Conservation (phyloP, 2,888 invertebrate species). For the Eucriotettix oculatus region DNA sequence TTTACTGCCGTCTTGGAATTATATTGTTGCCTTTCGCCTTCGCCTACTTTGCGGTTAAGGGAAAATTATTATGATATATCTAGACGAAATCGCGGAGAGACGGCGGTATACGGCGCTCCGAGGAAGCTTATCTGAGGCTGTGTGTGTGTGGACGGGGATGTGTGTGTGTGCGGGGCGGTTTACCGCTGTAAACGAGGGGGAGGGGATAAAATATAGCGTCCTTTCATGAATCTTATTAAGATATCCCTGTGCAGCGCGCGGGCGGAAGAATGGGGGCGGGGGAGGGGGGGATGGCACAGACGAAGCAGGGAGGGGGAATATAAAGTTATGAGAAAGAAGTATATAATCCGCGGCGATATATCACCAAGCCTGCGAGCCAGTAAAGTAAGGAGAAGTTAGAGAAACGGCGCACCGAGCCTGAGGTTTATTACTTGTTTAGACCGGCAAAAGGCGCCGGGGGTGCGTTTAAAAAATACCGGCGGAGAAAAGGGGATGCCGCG, state of each 20-base stretch:
- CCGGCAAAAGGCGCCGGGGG: too few species aligned
- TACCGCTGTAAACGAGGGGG: slow-evolving; percentile 23
- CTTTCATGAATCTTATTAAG: slow-evolving; percentile 73
- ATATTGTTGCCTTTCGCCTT: slow-evolving; percentile 32
- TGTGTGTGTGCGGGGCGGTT: slow-evolving; percentile 10
- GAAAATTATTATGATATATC: slow-evolving; percentile 33
- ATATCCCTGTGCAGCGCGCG: slow-evolving; percentile 33
- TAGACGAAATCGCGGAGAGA: slow-evolving; percentile 27
- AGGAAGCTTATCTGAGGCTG: slow-evolving; percentile 20
- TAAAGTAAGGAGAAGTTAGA: slow-evolving; percentile 1
- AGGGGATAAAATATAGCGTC: slow-evolving; percentile 58
- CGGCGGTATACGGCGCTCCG: slow-evolving; percentile 13
- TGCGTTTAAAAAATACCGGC: too few species aligned
- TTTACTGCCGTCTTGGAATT: slow-evolving; percentile 49
- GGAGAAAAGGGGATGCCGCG: too few species aligned
- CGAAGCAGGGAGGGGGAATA: slow-evolving; percentile 21
- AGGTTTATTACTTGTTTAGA: not conserved
- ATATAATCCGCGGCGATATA: slow-evolving; percentile 21
- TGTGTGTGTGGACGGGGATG: slow-evolving; percentile 8
- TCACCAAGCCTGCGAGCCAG: slow-evolving; percentile 5
- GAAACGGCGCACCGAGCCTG: not conserved
- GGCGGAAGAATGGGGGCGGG: slow-evolving; percentile 17
- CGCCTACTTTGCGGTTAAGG: slow-evolving; percentile 11
- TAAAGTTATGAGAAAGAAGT: slow-evolving; percentile 35
- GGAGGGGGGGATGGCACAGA: not conserved